Evolutionary conservation across 2,797 vertebrate species (phyloP).

Genomic region (Menidia menidia): DNA sequence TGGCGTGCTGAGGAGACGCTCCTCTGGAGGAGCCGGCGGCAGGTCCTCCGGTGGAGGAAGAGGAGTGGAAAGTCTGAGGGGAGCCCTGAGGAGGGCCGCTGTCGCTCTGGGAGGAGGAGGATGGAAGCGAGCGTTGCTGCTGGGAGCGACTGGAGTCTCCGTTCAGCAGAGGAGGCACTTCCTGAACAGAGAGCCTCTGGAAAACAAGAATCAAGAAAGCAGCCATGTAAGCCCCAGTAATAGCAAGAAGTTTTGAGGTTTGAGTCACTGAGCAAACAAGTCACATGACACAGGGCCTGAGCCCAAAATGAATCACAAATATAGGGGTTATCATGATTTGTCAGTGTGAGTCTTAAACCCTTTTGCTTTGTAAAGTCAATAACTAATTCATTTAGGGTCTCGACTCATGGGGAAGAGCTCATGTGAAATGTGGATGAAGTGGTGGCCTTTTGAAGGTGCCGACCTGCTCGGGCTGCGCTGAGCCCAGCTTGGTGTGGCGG

Average conservation of each 20-base stretch:
- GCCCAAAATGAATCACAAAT: too few species aligned
- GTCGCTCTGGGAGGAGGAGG: slow-evolving; percentile 71
- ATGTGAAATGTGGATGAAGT: background rate
- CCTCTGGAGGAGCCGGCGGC: slow-evolving; percentile 57
- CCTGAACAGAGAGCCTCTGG: slow-evolving; percentile 86
- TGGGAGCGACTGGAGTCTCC: slow-evolving; percentile 81
- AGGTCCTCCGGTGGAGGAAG: slow-evolving; percentile 51
- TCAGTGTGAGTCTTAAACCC: background rate
- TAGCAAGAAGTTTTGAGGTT: background rate
- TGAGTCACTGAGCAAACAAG: background rate
- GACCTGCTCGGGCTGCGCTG: slow-evolving; percentile 80
- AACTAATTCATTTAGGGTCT: too few species aligned
- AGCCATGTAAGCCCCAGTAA: background rate
- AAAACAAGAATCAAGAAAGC: slow-evolving; percentile 15
- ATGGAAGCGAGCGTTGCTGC: slow-evolving; percentile 70
- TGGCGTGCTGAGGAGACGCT: slow-evolving; percentile 65
- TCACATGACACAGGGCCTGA: background rate
- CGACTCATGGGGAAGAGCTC: too few species aligned
- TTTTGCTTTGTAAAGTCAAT: background rate
- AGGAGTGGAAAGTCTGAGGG: slow-evolving; percentile 65
- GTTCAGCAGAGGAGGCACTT: slow-evolving; percentile 86
- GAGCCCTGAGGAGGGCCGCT: slow-evolving; percentile 62
- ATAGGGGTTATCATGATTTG: background rate
- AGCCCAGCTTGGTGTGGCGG: slow-evolving; percentile 80
- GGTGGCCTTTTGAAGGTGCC: background rate